A percentile compares a stretch with the other conserved stretches of the same genome.
phyloP scores from a whole-genome alignment of 2,113 vertebrate species.

The Oxyura jamaicensis region DNA sequence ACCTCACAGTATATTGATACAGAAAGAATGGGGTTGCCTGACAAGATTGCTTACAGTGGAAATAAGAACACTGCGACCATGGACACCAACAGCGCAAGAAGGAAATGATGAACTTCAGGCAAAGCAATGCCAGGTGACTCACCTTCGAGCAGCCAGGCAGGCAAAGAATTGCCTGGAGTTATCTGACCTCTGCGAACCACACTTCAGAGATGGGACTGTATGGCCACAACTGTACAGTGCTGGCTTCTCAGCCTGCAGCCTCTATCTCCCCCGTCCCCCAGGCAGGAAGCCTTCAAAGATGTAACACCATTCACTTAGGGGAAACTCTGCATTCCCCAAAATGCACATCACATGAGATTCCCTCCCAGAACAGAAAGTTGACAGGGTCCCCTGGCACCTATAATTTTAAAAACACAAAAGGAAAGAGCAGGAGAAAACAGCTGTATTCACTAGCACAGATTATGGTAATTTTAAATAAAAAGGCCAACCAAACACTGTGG shows the following conservation, averaged over 20 bases:
- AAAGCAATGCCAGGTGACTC: neutral
- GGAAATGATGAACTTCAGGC: neutral
- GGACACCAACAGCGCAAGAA: neutral
- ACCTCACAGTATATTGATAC: neutral
- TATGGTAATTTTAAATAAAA: neutral
- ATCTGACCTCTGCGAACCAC: neutral
- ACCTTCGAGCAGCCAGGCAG: neutral
- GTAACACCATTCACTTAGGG: neutral
- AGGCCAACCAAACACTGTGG: neutral
- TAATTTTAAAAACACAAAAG: slow-evolving; percentile 7
- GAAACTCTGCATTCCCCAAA: slow-evolving; percentile 27
- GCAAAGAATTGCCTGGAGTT: neutral
- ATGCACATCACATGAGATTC: neutral
- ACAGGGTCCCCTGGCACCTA: neutral
- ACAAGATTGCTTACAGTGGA: fast-evolving
- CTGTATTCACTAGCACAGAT: neutral
- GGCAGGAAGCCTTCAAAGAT: neutral
- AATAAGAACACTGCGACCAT: neutral
- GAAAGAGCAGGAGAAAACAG: slow-evolving; percentile 4
- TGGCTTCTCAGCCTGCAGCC: neutral
- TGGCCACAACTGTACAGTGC: neutral
- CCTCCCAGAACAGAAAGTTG: slow-evolving; percentile 36
- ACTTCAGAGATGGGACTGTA: neutral
- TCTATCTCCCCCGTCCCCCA: neutral
- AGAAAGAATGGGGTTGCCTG: neutral